Conservation (phyloP, 2,797 vertebrate genomes). For the Holocentrus rufus region DNA sequence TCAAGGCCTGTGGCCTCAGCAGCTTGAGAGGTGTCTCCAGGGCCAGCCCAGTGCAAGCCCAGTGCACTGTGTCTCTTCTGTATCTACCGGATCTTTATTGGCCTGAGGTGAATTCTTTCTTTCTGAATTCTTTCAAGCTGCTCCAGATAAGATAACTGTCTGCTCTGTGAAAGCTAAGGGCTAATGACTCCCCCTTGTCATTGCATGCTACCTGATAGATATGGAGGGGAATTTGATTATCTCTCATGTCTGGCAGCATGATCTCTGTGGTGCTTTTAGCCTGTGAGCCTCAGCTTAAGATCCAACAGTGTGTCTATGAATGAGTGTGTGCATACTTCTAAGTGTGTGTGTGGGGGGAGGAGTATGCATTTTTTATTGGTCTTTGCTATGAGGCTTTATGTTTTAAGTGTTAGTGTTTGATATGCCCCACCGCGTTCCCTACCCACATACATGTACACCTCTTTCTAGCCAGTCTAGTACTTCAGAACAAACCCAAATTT, state of each 20-base stretch:
- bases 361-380: neutral
- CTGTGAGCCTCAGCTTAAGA: constrained; percentile 8
- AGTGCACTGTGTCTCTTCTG: constrained; percentile 37
- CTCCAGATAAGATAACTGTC: constrained; percentile 60
- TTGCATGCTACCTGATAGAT: constrained; percentile 52
- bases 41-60: constrained; percentile 33
- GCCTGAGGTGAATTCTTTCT: constrained; percentile 56
- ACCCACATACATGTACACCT: neutral
- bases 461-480: too few relatives aligned
- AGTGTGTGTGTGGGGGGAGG: neutral
- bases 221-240: constrained; percentile 39
- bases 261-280: constrained; percentile 41
- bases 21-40: constrained; percentile 57
- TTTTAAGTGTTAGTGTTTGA: neutral
- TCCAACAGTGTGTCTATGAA: constrained; percentile 14
- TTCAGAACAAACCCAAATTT: neutral
- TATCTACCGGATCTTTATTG: constrained; percentile 49
- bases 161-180: constrained; percentile 49
- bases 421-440: too few relatives aligned
- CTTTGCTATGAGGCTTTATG: neutral
- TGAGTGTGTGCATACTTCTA: neutral
- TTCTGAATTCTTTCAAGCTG: constrained; percentile 47
- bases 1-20: constrained; percentile 40
- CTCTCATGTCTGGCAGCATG: constrained; percentile 53
- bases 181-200: constrained; percentile 59